Conservation (phyloP, 2,113 vertebrate genomes). For the Mastomys natalensis region DNA sequence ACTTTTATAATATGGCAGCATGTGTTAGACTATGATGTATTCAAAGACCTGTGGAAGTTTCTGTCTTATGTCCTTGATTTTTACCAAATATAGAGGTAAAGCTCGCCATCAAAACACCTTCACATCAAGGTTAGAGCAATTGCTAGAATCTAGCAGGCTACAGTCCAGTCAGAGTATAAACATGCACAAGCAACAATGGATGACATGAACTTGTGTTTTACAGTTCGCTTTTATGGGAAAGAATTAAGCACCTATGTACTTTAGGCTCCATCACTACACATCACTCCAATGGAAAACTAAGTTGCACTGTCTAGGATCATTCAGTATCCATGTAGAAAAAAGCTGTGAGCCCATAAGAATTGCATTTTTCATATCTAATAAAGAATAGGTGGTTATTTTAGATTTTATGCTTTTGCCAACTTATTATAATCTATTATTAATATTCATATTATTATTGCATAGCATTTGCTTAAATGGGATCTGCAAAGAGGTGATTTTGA, state of each 20-base stretch:
- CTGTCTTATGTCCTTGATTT: neutral
- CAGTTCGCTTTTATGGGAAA: neutral
- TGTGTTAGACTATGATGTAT: slow-evolving; percentile 16
- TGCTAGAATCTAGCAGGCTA: neutral
- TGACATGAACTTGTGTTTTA: neutral
- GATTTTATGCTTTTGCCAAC: neutral
- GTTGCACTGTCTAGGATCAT: accelerated
- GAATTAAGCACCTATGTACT: neutral
- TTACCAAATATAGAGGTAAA: neutral
- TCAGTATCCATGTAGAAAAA: neutral
- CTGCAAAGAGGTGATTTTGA: slow-evolving; percentile 30
- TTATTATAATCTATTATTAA: neutral
- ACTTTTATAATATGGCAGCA: neutral
- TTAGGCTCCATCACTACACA: neutral
- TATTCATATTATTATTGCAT: neutral
- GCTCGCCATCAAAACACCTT: neutral
- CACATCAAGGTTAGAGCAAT: neutral
- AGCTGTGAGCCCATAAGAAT: neutral
- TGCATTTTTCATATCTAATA: slow-evolving; percentile 2
- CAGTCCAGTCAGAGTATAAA: neutral
- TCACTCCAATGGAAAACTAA: neutral
- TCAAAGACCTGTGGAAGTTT: neutral
- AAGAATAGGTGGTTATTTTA: slow-evolving; percentile 3
- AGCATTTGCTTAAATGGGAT: neutral
- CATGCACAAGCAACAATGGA: neutral